Conservation (phyloP, 2,113 vertebrate species). For the Azemiops feae region DNA sequence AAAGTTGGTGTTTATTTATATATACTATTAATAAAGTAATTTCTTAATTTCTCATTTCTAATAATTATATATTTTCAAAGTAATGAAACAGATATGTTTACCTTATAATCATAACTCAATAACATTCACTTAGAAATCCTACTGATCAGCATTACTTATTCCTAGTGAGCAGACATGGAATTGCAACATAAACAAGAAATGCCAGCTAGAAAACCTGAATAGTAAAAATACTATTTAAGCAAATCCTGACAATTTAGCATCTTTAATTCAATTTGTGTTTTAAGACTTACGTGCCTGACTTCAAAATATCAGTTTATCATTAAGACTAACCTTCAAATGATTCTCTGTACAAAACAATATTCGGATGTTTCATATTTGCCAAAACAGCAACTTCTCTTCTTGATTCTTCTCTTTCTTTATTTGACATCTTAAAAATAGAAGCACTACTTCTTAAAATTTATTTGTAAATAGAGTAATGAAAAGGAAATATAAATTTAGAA, state of each 20-base stretch:
- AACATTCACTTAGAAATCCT: neutral
- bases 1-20: neutral
- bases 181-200: neutral
- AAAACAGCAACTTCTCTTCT: slow-evolving; percentile 95
- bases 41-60: neutral
- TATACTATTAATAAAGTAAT: neutral
- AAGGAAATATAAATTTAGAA: neutral
- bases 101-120: neutral
- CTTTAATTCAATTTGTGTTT: neutral
- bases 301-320: slow-evolving; percentile 16
- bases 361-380: slow-evolving; percentile 97
- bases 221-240: neutral
- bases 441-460: slow-evolving; percentile 18
- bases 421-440: slow-evolving; percentile 87
- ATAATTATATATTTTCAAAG: neutral
- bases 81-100: neutral
- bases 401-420: slow-evolving; percentile 93
- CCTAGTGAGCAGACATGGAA: neutral
- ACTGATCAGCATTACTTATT: neutral
- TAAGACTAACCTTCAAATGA: slow-evolving; percentile 92
- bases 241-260: neutral
- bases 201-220: neutral
- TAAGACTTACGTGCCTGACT: neutral
- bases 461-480: neutral
- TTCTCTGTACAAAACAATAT: slow-evolving; percentile 94